phyloP scores from a whole-genome alignment of 2,797 vertebrate species.

The Gadopsis bispinosus region DNA sequence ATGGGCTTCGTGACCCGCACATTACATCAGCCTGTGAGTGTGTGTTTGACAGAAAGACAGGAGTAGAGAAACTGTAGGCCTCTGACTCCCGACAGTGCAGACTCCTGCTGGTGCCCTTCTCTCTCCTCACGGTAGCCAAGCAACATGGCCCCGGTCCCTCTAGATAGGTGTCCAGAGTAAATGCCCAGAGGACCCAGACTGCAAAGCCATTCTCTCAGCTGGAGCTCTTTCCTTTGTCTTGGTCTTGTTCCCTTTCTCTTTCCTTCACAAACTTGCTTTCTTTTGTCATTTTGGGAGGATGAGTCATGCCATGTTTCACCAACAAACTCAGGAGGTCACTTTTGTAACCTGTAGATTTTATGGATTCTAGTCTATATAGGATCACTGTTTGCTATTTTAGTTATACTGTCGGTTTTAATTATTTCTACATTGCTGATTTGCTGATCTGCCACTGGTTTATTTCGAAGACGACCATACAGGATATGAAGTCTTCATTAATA shows the following conservation, averaged over 20 bases:
- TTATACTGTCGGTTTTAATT: background rate
- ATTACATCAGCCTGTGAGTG: constrained; percentile 9
- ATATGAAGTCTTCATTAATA: background rate
- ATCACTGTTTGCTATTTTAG: background rate
- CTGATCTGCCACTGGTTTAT: background rate
- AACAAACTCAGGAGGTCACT: background rate
- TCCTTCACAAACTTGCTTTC: background rate
- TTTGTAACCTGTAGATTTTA: background rate
- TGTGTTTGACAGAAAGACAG: constrained; percentile 29
- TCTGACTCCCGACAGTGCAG: constrained; percentile 28
- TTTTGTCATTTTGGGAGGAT: background rate
- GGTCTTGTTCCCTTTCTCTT: background rate
- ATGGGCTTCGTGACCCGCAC: constrained; percentile 5
- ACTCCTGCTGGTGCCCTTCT: constrained; percentile 66
- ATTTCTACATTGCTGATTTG: background rate
- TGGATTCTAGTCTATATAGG: background rate
- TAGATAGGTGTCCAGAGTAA: constrained; percentile 58
- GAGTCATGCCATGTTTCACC: background rate
- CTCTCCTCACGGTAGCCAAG: constrained; percentile 68
- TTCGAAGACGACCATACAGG: background rate
- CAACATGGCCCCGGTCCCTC: constrained; percentile 61
- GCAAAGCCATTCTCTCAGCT: constrained; percentile 43
- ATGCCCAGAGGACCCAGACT: constrained; percentile 44
- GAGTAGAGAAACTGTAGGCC: constrained; percentile 10
- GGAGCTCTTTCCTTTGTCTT: constrained; percentile 17